Base-by-base conservation (phyloP, 1,140 invertebrate genomes). In the Papilio glaucus region DNA sequence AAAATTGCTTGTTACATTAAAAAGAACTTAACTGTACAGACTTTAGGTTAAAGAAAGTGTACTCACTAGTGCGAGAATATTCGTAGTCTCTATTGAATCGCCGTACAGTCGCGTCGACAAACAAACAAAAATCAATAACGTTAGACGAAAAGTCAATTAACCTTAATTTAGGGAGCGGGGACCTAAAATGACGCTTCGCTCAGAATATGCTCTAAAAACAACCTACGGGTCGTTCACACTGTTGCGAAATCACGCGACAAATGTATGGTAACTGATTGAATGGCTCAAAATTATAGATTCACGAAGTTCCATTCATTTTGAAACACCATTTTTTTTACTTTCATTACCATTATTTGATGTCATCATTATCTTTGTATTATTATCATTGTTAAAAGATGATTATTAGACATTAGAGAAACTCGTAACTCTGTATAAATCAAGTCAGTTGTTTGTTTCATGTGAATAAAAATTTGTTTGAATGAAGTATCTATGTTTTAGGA, bases 81-180 rank as follows among this genome's bases (percentile, higher is more conserved):
- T 38, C 68, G 37, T 7, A 53, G 45, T 61, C 60, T 57, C 15
- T 63, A 76, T 78, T 81, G 79, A 70, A 76, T 57, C 21, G 13
- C 39, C 4, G 10, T 9, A 21, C 10, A 12, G 49, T 57, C 21
- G 10, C 29, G 29, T 33, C 29, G 29, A 82, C 72, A 76, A 84
- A 84, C 74, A 85, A 79, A 85, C 72, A 65, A 78, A 79, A 80
- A 82, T 82, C 80, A 83, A 81, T 82, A 80, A 68, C 65, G 68
- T 67, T 77, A 75, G 73, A 53, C 69, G 78, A 82, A 78, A 83
- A 73, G 70, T 83, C 80, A 85, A 84, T 84, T 85, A 81, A 84
- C 84, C 84, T 84, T 81, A 81, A 85, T 83, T 73, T 75, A 41
- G 74, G 72, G 21, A 69, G 26, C 13, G 57, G 73, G 72, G 62